Percentiles rank a stretch among this genome's conserved stretches.
Conservation (phyloP, 2,888 invertebrate genomes). For the Hirtodrosophila confusa region DNA sequence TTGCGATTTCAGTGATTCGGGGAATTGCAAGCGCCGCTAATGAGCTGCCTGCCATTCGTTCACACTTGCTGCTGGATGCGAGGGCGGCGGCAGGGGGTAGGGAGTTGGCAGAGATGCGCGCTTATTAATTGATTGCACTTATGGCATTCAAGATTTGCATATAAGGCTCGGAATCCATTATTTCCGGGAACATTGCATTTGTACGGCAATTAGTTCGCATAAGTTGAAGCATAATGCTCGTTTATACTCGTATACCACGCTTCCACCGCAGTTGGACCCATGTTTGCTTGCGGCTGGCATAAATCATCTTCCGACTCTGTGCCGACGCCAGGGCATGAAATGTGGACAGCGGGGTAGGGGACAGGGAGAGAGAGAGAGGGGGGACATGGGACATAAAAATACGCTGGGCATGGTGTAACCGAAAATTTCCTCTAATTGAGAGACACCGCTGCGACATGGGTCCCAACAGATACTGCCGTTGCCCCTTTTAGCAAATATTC, state of each 20-base stretch:
- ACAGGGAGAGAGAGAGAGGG: constrained; percentile 13
- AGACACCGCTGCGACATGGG: constrained; percentile 53
- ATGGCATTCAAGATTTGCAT: constrained; percentile 68
- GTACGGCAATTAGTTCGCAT: constrained; percentile 82
- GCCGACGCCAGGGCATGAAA: constrained; percentile 58
- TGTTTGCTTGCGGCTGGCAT: constrained; percentile 70
- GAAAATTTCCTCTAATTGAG: constrained; percentile 71
- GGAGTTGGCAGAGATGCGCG: constrained; percentile 21
- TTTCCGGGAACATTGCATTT: constrained; percentile 84
- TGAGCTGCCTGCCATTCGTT: constrained; percentile 69
- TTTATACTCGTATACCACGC: constrained; percentile 17
- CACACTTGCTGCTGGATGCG: constrained; percentile 42
- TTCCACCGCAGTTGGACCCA: constrained; percentile 35
- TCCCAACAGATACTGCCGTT: constrained; percentile 9
- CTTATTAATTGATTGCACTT: constrained; percentile 77
- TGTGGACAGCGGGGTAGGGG: constrained; percentile 21
- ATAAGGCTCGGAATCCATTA: constrained; percentile 66
- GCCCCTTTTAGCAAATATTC: constrained; percentile 51
- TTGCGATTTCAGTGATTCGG: constrained; percentile 82
- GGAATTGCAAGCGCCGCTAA: constrained; percentile 82
- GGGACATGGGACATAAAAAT: constrained; percentile 66
- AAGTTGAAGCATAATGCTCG: constrained; percentile 61
- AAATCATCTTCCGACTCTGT: constrained; percentile 70
- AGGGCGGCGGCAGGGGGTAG: background rate
- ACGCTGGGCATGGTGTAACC: constrained; percentile 57